Evolutionary conservation across 1,140 invertebrate genomes (phyloP).

Genomic region (Lasioglossum baleicum): DNA sequence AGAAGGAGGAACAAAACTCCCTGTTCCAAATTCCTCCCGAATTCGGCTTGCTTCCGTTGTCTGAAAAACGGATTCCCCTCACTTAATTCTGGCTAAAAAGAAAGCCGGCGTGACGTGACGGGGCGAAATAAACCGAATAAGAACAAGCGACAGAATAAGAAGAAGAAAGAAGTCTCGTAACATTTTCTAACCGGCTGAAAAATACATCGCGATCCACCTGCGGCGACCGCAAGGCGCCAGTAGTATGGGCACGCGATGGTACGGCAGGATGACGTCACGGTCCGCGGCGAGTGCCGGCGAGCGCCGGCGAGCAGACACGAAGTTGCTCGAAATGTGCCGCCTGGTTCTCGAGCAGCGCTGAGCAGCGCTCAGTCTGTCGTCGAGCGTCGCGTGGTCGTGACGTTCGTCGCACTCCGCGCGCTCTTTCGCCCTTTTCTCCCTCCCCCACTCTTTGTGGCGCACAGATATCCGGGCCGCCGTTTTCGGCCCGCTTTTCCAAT

Average conservation of each 20-base stretch:
- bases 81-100: no score
- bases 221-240: constrained; percentile 69
- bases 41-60: no score
- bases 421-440: neutral
- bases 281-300: constrained; percentile 49
- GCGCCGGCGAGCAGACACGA: constrained; percentile 38
- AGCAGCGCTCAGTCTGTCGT: constrained; percentile 68
- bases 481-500: neutral
- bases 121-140: no score
- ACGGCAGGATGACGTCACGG: constrained; percentile 68
- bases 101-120: no score
- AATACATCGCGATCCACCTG: constrained; percentile 62
- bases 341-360: constrained; percentile 47
- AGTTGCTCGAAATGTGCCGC: constrained; percentile 40
- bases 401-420: neutral
- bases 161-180: constrained; percentile 3
- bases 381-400: constrained; percentile 56
- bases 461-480: neutral
- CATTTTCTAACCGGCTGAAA: constrained; percentile 36
- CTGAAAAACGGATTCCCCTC: no score
- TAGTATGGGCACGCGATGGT: constrained; percentile 78
- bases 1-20: no score
- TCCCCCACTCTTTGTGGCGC: neutral
- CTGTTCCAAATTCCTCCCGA: no score
- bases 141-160: neutral